These are phyloP conservation scores for Rhinoptilus africanus DNA, from an alignment of 2,113 vertebrate species.

Conservation along the genomic window DNA sequence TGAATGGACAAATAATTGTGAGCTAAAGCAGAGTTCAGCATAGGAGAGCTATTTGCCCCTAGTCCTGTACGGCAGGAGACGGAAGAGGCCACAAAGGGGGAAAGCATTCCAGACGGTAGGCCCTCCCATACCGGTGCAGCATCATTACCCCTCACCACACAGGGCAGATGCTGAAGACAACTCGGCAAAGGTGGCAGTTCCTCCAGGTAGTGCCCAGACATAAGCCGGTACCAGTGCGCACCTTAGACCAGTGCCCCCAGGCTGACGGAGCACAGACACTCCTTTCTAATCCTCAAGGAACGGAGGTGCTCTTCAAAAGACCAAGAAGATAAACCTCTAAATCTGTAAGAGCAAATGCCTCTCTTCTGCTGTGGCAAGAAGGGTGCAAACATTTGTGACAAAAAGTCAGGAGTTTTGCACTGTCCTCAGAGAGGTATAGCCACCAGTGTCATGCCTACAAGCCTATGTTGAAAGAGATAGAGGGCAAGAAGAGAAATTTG, in stretches of 20 bases:
- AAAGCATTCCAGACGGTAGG: rapidly evolving
- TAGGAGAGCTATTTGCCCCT: neutral
- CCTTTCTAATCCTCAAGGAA: neutral
- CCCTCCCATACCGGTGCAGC: neutral
- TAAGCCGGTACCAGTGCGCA: neutral
- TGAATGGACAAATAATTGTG: conserved; percentile 6
- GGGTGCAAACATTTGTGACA: neutral
- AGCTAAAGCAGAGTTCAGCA: conserved; percentile 13
- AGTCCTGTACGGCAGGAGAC: neutral
- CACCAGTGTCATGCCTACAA: neutral
- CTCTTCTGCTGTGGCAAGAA: neutral
- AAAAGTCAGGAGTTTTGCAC: neutral
- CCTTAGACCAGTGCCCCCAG: neutral
- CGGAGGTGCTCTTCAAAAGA: neutral
- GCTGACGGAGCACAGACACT: neutral
- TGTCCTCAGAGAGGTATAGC: neutral
- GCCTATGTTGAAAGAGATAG: neutral
- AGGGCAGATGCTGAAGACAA: neutral
- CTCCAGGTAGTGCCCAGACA: neutral
- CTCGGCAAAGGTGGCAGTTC: neutral
- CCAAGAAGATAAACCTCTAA: neutral
- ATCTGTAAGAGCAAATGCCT: neutral
- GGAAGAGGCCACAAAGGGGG: neutral
- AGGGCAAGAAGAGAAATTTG: neutral
- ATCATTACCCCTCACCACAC: neutral